Evolutionary conservation across 2,113 vertebrate species (phyloP).

Genomic region (Aspiorhynchus laticeps): DNA sequence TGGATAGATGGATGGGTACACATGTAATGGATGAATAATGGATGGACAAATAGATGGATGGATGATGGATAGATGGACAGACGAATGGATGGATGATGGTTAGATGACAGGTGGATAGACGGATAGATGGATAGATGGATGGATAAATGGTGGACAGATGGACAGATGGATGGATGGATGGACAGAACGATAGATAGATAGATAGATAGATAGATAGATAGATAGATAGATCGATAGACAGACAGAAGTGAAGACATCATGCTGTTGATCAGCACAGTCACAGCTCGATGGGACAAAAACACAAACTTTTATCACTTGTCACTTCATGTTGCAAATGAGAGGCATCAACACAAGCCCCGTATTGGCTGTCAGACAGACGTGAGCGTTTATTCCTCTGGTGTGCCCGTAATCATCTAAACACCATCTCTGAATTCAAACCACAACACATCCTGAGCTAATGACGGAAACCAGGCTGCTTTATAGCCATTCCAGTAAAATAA

Average conservation of each 20-base stretch:
- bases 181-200: background rate
- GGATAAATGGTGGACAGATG: background rate
- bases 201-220: background rate
- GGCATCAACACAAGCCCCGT: background rate
- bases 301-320: background rate
- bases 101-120: too few species aligned
- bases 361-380: background rate
- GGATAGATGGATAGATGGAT: background rate
- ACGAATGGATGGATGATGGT: too few species aligned
- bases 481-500: constrained; percentile 72
- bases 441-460: constrained; percentile 48
- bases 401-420: background rate
- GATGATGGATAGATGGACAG: background rate
- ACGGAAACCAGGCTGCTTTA: constrained; percentile 53
- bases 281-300: background rate
- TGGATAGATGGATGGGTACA: background rate
- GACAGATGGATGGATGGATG: too few species aligned
- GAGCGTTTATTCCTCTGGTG: background rate
- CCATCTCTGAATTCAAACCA: background rate
- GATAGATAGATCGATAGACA: background rate
- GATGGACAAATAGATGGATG: background rate
- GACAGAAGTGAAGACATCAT: background rate
- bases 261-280: background rate
- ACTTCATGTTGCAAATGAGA: background rate
- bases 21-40: too few species aligned